Conservation (phyloP, 2,888 invertebrate genomes). For the Holacanthella duospinosa region DNA sequence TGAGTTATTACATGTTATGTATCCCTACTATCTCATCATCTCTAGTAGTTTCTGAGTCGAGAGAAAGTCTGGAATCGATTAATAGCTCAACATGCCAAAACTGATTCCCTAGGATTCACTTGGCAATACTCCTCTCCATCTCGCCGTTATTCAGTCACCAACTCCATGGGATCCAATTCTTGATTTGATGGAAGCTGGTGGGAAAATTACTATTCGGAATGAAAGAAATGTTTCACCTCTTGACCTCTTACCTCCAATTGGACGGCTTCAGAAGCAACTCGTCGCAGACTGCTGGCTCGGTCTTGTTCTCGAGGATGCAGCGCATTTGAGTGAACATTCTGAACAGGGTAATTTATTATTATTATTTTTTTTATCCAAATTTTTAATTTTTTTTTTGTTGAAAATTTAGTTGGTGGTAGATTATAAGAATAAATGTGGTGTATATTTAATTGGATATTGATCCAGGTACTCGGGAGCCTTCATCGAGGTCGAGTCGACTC, state of each 20-base stretch:
- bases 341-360: constrained; percentile 35
- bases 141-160: constrained; percentile 48
- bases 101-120: constrained; percentile 45
- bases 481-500: constrained; percentile 36
- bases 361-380: too few relatives aligned
- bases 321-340: constrained; percentile 35
- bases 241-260: constrained; percentile 45
- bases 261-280: constrained; percentile 42
- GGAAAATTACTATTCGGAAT: constrained; percentile 44
- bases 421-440: too few relatives aligned
- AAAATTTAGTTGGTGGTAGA: too few relatives aligned
- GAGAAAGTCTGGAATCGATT: constrained; percentile 15
- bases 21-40: too few relatives aligned
- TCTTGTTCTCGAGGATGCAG: constrained; percentile 37
- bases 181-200: constrained; percentile 47
- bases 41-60: too few relatives aligned
- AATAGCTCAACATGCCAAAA: constrained; percentile 21
- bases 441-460: neutral
- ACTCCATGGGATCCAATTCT: constrained; percentile 48
- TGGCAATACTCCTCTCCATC: constrained; percentile 51
- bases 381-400: too few relatives aligned
- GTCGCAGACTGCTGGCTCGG: constrained; percentile 43
- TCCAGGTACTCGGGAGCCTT: constrained; percentile 31
- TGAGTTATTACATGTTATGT: neutral
- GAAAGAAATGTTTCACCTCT: constrained; percentile 46